phyloP scores from a whole-genome alignment of 1,140 invertebrate species.

The Rhopalosiphum maidis region DNA sequence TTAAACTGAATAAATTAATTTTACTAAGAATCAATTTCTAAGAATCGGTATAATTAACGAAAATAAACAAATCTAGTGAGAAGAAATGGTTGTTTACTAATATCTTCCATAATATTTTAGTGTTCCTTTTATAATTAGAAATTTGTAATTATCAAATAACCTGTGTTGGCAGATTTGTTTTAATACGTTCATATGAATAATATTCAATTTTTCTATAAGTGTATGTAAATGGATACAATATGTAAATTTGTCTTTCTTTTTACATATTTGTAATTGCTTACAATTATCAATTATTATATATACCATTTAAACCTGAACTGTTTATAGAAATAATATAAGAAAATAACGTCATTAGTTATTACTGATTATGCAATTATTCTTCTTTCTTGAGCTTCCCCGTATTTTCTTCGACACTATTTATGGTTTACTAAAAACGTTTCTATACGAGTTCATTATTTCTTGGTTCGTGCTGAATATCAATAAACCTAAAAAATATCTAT shows the following conservation, averaged over 20 bases:
- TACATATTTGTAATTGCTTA: not conserved
- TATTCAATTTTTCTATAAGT: not conserved
- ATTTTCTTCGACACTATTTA: not conserved
- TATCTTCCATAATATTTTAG: not conserved
- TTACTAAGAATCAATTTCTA: not conserved
- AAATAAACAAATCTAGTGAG: not conserved
- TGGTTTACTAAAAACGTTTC: not conserved
- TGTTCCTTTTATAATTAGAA: not conserved
- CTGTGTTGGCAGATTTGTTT: not conserved
- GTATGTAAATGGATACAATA: not conserved
- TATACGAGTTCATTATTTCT: not conserved
- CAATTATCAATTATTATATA: not conserved
- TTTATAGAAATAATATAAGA: not conserved
- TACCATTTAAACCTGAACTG: not conserved
- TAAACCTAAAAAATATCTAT: not conserved
- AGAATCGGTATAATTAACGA: not conserved
- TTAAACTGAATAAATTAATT: not conserved
- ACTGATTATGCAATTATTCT: not conserved
- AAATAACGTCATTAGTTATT: not conserved
- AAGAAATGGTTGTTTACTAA: not conserved
- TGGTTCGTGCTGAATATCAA: not conserved
- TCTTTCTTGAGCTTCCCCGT: not conserved
- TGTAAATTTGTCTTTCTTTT: not conserved
- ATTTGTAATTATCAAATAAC: not conserved
- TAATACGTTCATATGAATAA: not conserved